A percentile compares a stretch with the other conserved stretches of the same genome.
These are phyloP conservation scores for Mus spretus DNA, from an alignment of 2,797 vertebrate species.

Conservation along the genomic window DNA sequence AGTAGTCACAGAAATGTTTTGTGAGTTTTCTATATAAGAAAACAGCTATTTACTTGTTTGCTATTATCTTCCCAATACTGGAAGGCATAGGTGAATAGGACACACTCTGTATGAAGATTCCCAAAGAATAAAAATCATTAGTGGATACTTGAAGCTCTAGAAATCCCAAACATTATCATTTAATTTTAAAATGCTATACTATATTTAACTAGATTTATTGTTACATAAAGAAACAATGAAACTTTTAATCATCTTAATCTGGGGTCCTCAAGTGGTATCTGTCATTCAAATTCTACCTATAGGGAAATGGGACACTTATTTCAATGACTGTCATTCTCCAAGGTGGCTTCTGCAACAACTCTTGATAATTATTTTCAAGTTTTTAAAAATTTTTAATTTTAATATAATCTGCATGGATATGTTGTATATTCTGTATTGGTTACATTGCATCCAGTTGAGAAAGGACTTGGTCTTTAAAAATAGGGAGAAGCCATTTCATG, in stretches of 20 bases:
- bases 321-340: background rate
- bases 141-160: background rate
- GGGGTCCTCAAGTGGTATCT: background rate
- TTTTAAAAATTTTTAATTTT: conserved; percentile 61
- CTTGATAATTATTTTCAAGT: conserved; percentile 32
- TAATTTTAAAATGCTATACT: background rate
- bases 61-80: background rate
- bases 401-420: conserved; percentile 35
- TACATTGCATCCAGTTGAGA: conserved; percentile 50
- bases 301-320: background rate
- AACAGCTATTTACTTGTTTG: background rate
- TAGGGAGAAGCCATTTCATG: conserved; percentile 60
- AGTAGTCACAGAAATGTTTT: background rate
- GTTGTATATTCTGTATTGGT: background rate
- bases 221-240: background rate
- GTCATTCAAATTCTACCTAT: background rate
- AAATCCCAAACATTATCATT: background rate
- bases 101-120: background rate
- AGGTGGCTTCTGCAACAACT: background rate
- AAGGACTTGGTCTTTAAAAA: conserved; percentile 62
- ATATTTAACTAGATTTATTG: background rate
- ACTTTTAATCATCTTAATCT: background rate
- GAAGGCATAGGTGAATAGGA: conserved; percentile 12
- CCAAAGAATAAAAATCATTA: conserved; percentile 6
- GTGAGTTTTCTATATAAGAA: background rate